These are phyloP conservation scores for Embidobia sp. DNA, from an alignment of 2,888 invertebrate species.

Conservation along the genomic window DNA sequence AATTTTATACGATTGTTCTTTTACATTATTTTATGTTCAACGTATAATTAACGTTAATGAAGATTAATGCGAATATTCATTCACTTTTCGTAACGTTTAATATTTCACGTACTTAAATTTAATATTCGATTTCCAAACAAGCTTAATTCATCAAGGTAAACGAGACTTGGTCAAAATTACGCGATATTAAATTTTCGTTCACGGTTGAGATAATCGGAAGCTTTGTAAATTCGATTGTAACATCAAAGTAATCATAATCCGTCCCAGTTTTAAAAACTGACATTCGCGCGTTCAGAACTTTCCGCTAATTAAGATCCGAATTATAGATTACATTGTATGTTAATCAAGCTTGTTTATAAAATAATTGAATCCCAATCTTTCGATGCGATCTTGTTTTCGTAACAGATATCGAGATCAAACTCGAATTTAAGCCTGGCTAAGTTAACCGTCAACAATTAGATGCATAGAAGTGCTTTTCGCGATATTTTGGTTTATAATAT, in stretches of 20 bases:
- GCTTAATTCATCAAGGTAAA: too few species aligned
- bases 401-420: constrained; percentile 14
- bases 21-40: too few species aligned
- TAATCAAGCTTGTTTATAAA: constrained; percentile 32
- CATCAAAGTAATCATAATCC: constrained; percentile 6
- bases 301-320: constrained; percentile 22
- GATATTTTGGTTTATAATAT: too few species aligned
- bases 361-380: constrained; percentile 34
- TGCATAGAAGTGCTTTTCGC: constrained; percentile 1
- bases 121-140: too few species aligned
- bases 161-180: neutral
- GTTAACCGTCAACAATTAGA: constrained; percentile 25
- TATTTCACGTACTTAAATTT: too few species aligned
- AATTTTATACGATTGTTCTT: too few species aligned
- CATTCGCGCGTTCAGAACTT: neutral
- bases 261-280: neutral
- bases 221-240: constrained; percentile 11
- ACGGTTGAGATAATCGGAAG: neutral
- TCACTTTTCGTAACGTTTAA: too few species aligned
- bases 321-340: constrained; percentile 11
- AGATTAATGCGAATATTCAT: too few species aligned
- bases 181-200: constrained; percentile 9
- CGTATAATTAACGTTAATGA: too few species aligned
- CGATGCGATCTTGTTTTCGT: constrained; percentile 21
- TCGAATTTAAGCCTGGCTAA: constrained; percentile 5